A percentile compares a stretch with the other conserved stretches of the same genome.
These are phyloP conservation scores for Tupaia tana DNA, from an alignment of 2,113 vertebrate species.

Conservation along the genomic window DNA sequence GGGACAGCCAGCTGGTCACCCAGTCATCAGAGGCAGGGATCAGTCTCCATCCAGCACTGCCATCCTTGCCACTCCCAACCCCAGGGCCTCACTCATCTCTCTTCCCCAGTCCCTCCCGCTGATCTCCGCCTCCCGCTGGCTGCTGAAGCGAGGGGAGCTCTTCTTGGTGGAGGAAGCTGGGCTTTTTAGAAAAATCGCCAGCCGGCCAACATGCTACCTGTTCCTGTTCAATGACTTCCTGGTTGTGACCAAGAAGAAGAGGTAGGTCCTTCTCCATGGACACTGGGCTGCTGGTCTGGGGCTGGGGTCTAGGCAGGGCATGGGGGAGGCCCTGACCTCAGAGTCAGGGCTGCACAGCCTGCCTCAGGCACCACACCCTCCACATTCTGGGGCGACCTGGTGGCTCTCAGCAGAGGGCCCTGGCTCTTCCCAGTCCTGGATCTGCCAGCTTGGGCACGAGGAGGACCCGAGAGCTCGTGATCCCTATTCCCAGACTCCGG, in stretches of 20 bases:
- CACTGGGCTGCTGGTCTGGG: accelerated
- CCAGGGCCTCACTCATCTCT: accelerated
- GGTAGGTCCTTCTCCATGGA: slow-evolving; percentile 80
- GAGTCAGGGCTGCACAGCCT: neutral
- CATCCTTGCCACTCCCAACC: accelerated
- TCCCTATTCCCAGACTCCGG: accelerated
- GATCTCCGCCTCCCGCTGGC: slow-evolving; percentile 94
- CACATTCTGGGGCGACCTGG: accelerated
- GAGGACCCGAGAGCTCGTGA: accelerated
- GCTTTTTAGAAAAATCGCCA: slow-evolving; percentile 92
- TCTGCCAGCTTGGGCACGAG: neutral
- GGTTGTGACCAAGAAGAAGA: slow-evolving; percentile 96
- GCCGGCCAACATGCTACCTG: slow-evolving; percentile 90
- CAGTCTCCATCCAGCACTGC: accelerated
- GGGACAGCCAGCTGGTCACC: neutral
- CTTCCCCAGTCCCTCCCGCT: slow-evolving; percentile 86
- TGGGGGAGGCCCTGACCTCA: neutral
- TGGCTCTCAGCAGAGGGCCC: neutral
- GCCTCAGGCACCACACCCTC: accelerated
- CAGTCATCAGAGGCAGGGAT: neutral
- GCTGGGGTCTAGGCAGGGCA: neutral
- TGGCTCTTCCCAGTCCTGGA: too few relatives aligned
- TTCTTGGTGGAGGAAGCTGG: slow-evolving; percentile 89
- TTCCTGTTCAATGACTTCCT: slow-evolving; percentile 96
- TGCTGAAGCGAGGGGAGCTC: slow-evolving; percentile 94